Percentiles rank a stretch among this genome's conserved stretches.
phyloP scores from a whole-genome alignment of 2,113 vertebrate genomes.

The Neolamprologus modestus region DNA sequence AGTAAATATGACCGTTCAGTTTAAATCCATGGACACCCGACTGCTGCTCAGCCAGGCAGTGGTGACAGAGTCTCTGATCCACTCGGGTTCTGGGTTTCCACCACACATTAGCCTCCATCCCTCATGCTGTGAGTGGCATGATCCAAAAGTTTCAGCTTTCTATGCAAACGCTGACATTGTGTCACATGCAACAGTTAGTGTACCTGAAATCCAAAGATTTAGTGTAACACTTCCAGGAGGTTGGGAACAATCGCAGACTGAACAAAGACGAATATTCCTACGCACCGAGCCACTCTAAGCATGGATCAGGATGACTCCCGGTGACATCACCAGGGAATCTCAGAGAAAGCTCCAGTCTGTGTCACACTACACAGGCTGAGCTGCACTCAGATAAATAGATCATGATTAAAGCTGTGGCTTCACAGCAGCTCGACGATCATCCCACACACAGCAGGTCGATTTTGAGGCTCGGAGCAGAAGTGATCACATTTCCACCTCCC shows the following conservation, averaged over 20 bases:
- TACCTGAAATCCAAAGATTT: background rate
- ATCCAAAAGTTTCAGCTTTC: background rate
- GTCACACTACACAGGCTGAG: background rate
- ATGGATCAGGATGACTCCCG: rapidly evolving
- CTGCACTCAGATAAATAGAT: background rate
- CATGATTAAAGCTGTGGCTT: background rate
- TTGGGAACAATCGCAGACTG: background rate
- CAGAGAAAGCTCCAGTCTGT: background rate
- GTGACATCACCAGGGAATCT: background rate
- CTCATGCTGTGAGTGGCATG: background rate
- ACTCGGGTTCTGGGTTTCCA: rapidly evolving
- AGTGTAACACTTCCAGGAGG: background rate
- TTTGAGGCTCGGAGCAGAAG: background rate
- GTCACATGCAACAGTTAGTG: background rate
- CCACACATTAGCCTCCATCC: background rate
- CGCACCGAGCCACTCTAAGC: background rate
- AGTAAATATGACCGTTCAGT: constrained; percentile 40
- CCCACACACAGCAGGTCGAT: background rate
- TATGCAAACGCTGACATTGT: background rate
- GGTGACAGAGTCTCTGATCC: background rate
- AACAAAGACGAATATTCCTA: background rate
- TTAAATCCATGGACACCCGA: background rate
- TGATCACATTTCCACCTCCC: background rate
- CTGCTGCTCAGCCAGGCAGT: background rate
- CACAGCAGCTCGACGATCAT: background rate